A percentile compares a stretch with the other conserved stretches of the same genome.
Conservation (phyloP, 37 sponge, comb jelly and placozoan genomes). For the Spongilla lacustris region DNA sequence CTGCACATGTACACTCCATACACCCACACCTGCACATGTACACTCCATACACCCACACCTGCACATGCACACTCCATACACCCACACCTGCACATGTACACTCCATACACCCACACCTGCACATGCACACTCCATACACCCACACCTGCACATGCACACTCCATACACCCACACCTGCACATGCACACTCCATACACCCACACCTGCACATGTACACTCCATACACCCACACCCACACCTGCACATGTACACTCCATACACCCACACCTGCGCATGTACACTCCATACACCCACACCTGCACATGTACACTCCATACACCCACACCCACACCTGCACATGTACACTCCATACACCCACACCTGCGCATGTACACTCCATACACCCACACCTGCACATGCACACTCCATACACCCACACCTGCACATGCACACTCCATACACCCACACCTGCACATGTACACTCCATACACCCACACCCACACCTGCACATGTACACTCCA, state of each 20-base stretch:
- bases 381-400: conserved; percentile 30
- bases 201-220: conserved; percentile 79
- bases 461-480: conserved; percentile 78
- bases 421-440: conserved; percentile 89
- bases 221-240: conserved; percentile 38
- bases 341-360: conserved; percentile 98
- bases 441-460: conserved; percentile 45
- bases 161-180: background rate
- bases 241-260: conserved; percentile 90
- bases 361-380: no score
- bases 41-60: conserved; percentile 80
- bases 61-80: conserved; percentile 90
- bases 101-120: background rate
- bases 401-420: conserved; percentile 80
- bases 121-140: conserved; percentile 93
- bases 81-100: no score
- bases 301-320: conserved; percentile 91
- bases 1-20: no score
- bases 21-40: conserved; percentile 30
- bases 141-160: no score
- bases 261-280: no score
- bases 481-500: conserved; percentile 83
- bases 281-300: background rate
- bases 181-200: conserved; percentile 88
- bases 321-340: conserved; percentile 10